A percentile compares a stretch with the other conserved stretches of the same genome.
Evolutionary conservation across 2,797 vertebrate genomes (phyloP).

Genomic region (Phrynocephalus guinanensis): DNA sequence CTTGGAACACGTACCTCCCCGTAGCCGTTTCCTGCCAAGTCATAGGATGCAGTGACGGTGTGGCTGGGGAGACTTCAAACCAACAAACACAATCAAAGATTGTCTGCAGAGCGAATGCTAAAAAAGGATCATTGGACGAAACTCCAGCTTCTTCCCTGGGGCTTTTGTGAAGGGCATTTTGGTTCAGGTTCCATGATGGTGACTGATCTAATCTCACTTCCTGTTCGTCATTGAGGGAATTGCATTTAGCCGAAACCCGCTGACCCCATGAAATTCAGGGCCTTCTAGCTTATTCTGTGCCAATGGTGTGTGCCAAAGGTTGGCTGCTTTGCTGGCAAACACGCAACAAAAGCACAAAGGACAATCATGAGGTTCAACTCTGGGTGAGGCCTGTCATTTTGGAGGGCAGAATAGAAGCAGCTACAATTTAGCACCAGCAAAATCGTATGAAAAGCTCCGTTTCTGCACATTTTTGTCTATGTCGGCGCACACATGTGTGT

Average conservation of each 20-base stretch:
- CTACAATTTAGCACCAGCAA: not conserved
- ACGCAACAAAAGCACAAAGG: not conserved
- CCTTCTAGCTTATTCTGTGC: not conserved
- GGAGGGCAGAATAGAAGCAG: not conserved
- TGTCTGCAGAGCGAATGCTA: constrained; percentile 66
- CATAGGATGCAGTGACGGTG: constrained; percentile 69
- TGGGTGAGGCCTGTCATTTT: not conserved
- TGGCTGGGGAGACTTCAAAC: constrained; percentile 69
- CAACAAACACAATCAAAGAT: constrained; percentile 71
- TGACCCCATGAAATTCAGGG: constrained; percentile 13
- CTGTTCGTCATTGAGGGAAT: constrained; percentile 33
- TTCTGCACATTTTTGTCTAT: not conserved
- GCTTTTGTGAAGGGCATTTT: constrained; percentile 58
- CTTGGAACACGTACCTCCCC: constrained; percentile 49
- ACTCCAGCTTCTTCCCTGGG: constrained; percentile 53
- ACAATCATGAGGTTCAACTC: too few species aligned
- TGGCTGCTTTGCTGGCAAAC: not conserved
- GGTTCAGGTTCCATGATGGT: constrained; percentile 54
- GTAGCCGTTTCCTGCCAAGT: constrained; percentile 67
- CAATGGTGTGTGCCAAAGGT: not conserved
- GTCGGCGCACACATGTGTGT: not conserved
- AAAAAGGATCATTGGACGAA: constrained; percentile 69
- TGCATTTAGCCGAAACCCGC: not conserved
- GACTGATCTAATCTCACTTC: constrained; percentile 66
- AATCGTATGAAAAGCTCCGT: not conserved